Evolutionary conservation across 2,888 invertebrate species (phyloP), one percentile per base, ranked within the genome.

Genomic region (Deilephila porcellus): DNA sequence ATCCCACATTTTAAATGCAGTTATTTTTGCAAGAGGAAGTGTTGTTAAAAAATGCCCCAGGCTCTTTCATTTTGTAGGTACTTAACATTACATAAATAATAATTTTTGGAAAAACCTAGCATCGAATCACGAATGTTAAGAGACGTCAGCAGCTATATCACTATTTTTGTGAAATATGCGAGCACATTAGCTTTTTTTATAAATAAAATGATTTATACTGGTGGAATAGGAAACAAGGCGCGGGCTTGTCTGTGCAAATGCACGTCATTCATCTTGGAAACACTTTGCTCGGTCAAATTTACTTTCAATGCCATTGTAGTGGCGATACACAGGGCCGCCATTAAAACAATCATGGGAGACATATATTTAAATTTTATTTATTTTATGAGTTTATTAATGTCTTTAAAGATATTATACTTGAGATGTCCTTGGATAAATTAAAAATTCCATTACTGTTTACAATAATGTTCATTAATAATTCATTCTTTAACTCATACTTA

Each of bases 251-350:
- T 64, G 11, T 37, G 45, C 45, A 20, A 45, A 64, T 64, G 20
- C 37, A 20, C 63, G 63, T 37, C 34, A 63, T 64, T 64, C 20
- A 37, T 64, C 37, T 37, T n/a, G 14, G 14, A 37, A 64, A 45
- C 37, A 45, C 37, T 37, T 20, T 19, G 14, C 37, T 37, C 63
- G 4, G 34, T 34, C 64, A 64, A 64, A 64, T 64, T 64, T 37
- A 45, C 45, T 45, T 64, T 64, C 37, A 64, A 64, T 64, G 64
- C 64, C 64, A 64, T 45, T 20, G 34, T 63, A 64, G 45, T 64
- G 14, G 20, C 20, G 20, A 11, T 20, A 14, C 8, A 64, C 64
- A 64, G 64, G 20, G 20, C 64, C 64, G 64, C 5, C 11, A 20
- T 20, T 11, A 3, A 5, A 1, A 8, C 5, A 34, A n/a, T 20